Evolutionary conservation across 2,888 invertebrate species (phyloP), one percentile per base, ranked within the genome.

Genomic region (Stenchaetothrips biformis): DNA sequence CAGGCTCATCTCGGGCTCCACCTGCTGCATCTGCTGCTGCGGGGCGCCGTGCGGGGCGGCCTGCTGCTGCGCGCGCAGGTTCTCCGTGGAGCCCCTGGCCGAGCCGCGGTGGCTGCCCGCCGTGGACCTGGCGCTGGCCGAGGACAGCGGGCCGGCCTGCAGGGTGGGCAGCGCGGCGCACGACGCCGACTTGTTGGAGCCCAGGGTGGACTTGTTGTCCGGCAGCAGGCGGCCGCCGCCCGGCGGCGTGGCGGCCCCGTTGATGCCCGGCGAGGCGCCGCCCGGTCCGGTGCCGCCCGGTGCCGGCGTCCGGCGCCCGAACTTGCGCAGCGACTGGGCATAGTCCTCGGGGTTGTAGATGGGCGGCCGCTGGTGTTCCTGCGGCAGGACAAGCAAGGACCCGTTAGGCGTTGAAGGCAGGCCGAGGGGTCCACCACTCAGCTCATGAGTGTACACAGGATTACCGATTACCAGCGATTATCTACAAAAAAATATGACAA

Each of bases 291-390:
- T 82, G 81, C 77, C 81, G 47, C 80, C 78, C 11, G 81, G 81
- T 16, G 79, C 49, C 74, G 82, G 80, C 18, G 80, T 79, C 81
- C 82, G 47, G 85, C 91, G 90, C 82, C 93, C 93, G 91, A 94
- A 95, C 89, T 95, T 94, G 85, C 92, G 92, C 82, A 95, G 87
- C 0, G 94, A 93, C 6, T 91, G 89, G 6, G 93, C 93, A 86
- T 96, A 96, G 87, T 96, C 96, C 86, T 96, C 96, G 0, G 96
- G 93, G 86, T 96, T 96, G 89, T 95, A 96, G 25, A 95, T 92
- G 0, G 96, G 96, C 49, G 96, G 95, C 77, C 94, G 92, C 84
- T 94, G 94, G 85, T 95, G 94, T 25, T 74, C 67, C 67, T 74
- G 67, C 8, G 25, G 67, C 67, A 74, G 6, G 25, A 2, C 2